phyloP scores from a whole-genome alignment of 2,888 invertebrate genomes.

The Schizaphis graminum region DNA sequence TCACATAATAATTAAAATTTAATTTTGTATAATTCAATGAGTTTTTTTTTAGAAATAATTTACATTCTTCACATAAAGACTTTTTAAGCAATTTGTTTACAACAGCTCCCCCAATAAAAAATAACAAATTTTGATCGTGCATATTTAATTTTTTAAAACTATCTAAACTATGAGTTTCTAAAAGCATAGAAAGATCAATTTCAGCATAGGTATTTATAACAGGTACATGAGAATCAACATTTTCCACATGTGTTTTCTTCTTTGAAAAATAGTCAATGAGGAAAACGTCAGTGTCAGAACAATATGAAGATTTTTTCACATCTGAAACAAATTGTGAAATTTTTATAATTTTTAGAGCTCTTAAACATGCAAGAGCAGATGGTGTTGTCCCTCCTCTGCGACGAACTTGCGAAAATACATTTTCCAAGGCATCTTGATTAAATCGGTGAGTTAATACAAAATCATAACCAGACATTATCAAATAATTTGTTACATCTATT shows the following conservation, averaged over 20 bases:
- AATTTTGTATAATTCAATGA: too few species aligned
- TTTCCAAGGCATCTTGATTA: neutral
- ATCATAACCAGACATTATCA: neutral
- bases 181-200: neutral
- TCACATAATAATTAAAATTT: too few species aligned
- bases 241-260: neutral
- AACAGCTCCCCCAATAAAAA: too few species aligned
- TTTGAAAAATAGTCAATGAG: slow-evolving; percentile 15
- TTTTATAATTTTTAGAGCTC: neutral
- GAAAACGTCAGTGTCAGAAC: neutral
- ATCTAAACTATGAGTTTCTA: slow-evolving; percentile 15
- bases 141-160: neutral
- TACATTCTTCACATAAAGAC: too few species aligned
- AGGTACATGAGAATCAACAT: slow-evolving; percentile 19
- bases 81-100: too few species aligned
- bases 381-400: neutral
- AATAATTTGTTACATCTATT: slow-evolving; percentile 21
- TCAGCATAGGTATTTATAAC: neutral
- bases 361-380: neutral
- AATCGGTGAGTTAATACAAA: slow-evolving; percentile 8
- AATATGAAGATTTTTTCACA: neutral
- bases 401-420: neutral
- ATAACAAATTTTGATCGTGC: too few species aligned
- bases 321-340: neutral
- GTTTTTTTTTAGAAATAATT: too few species aligned